Evolutionary conservation across 2,797 vertebrate genomes (phyloP), one percentile per base, ranked within the genome.

Genomic region (Zalophus californianus): DNA sequence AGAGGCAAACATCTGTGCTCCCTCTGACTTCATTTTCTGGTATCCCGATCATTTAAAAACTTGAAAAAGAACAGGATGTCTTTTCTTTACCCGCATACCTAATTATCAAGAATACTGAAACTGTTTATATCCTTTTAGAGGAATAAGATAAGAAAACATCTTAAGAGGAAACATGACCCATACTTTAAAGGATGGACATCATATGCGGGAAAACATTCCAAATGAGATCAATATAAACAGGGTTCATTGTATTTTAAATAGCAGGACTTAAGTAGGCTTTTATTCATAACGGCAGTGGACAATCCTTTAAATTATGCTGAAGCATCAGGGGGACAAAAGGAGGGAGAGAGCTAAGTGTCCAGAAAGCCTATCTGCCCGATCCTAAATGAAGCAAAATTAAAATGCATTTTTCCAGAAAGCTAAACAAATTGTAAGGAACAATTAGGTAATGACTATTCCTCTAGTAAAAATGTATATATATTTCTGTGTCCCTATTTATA

Each of bases 241-340:
- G 89, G 97, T 97, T 98, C 98, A 98, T 3, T 98, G 97, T 98
- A 98, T 98, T 98, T 98, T 98, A 98, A 98, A 97, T 27, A 98
- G 98, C 54, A 64, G 84, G 84, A 96, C 94, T 97, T 98, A 96
- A 98, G 97, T 97, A 91, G 96, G 97, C 97, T 98, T 97, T 98
- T 97, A 98, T 96, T 98, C 97, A 98, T 96, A 96, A 91, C 66
- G 25, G 35, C 73, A 32, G 89, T 96, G 97, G 95, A 87, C 94
- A 87, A 93, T 97, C 72, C 96, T 96, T 94, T 95, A 95, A 94
- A 98, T 98, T 93, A 97, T 94, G 88, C 94, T 66, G 86, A 93
- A 97, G 90, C 89, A 93, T 85, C 41, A 48, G n/a, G 58, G 86
- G 38, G 60, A 89, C 54, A 44, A 92, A 83, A 54, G 66, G 32